Evolutionary conservation across 2,888 invertebrate species (phyloP), one percentile per base, ranked within the genome.

Genomic region (Cheilosia impressa): DNA sequence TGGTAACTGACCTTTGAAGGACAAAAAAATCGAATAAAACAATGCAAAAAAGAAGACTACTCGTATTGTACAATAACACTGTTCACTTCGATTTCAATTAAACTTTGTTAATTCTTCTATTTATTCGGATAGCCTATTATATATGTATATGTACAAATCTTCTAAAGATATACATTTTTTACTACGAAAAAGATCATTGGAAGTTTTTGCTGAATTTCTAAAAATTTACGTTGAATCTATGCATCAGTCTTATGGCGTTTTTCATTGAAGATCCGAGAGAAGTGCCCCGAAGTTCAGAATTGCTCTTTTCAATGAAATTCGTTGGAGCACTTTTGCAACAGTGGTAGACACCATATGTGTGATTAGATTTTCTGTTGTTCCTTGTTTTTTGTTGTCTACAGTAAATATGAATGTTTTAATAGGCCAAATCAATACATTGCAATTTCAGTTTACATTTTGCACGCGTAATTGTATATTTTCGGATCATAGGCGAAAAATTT

Each of bases 191-290:
- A 58, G 47, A 65, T 63, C 43, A 58, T 50, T 69, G 57, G 79
- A 38, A 73, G 58, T 41, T 15, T 69, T 75, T 75, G 65, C 75
- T 66, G 65, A 73, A 65, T 84, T 62, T 69, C 55, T 80, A 80
- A 68, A 71, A 80, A 66, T 75, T 60, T 41, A 71, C 43, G 65
- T 79, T 66, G 84, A 84, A 80, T 84, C 84, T 58, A 84, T 66
- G 84, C 71, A 76, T 84, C 84, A 84, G 84, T 84, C 84, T 84
- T n/a, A n/a, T n/a, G n/a, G n/a, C n/a, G n/a, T n/a, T n/a, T n/a
- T n/a, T n/a, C n/a, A n/a, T n/a, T n/a, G n/a, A n/a, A n/a, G n/a
- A n/a, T n/a, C n/a, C n/a, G n/a, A n/a, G n/a, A n/a, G n/a, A n/a
- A n/a, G n/a, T n/a, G n/a, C n/a, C n/a, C n/a, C n/a, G n/a, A n/a